Conservation (phyloP, 2,888 invertebrate genomes). For the Chrysolina oricalcia region DNA sequence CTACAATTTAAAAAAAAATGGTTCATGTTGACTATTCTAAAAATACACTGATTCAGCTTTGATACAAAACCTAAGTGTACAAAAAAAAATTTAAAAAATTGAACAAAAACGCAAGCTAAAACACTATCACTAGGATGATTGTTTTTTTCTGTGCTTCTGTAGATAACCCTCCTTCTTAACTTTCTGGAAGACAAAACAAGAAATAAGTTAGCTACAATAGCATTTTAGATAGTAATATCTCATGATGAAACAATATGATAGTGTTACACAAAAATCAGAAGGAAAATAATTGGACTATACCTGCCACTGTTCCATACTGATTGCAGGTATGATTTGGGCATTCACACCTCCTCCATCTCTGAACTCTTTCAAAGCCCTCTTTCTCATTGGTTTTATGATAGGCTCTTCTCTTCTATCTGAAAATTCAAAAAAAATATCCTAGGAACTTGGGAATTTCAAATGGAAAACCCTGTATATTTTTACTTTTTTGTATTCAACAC, state of each 20-base stretch:
- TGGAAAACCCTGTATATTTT: neutral
- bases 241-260: no score
- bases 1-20: no score
- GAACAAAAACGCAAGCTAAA: neutral
- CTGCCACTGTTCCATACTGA: constrained; percentile 75
- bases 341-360: constrained; percentile 66
- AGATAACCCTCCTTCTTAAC: constrained; percentile 59
- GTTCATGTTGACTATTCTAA: no score
- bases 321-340: constrained; percentile 75
- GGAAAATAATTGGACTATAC: constrained; percentile 66
- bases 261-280: neutral
- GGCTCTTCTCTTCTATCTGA: constrained; percentile 60
- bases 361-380: constrained; percentile 60
- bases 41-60: no score
- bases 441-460: no score
- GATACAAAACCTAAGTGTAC: neutral
- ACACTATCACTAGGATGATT: neutral
- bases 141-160: constrained; percentile 55
- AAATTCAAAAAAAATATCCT: constrained; percentile 20
- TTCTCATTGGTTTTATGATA: constrained; percentile 61
- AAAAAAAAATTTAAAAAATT: neutral
- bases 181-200: constrained; percentile 54
- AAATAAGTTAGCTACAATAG: neutral
- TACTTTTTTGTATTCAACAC: no score
- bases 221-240: no score